Evolutionary conservation across 2,888 invertebrate species (phyloP).

Genomic region (Xanthia togata): DNA sequence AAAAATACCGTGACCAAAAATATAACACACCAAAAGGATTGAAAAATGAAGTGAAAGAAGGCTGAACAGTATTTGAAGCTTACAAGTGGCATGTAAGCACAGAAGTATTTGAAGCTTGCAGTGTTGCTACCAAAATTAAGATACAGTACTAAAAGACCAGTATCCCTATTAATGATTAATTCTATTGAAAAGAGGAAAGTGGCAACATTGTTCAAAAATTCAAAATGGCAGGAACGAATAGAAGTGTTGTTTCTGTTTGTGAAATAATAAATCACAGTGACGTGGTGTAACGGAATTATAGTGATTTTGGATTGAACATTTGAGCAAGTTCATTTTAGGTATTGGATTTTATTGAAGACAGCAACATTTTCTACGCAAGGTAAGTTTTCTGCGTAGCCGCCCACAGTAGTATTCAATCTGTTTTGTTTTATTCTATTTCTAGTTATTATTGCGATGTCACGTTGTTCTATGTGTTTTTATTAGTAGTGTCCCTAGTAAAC

Average conservation of each 20-base stretch:
- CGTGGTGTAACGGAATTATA: slow-evolving; percentile 84
- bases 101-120: too few species aligned
- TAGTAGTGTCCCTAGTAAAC: slow-evolving; percentile 50
- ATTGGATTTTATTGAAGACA: slow-evolving; percentile 60
- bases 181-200: slow-evolving; percentile 20
- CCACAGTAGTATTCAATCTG: slow-evolving; percentile 83
- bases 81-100: too few species aligned
- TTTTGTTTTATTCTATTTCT: slow-evolving; percentile 79
- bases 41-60: not conserved
- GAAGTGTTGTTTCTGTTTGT: slow-evolving; percentile 75
- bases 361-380: slow-evolving; percentile 72
- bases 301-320: slow-evolving; percentile 71
- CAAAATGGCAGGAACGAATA: slow-evolving; percentile 85
- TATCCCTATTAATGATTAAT: not conserved
- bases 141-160: slow-evolving; percentile 36
- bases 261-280: slow-evolving; percentile 81
- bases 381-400: slow-evolving; percentile 83
- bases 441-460: slow-evolving; percentile 62
- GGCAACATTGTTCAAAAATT: slow-evolving; percentile 75
- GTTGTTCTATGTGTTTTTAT: slow-evolving; percentile 49
- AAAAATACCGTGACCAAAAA: not conserved
- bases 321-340: slow-evolving; percentile 21
- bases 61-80: not conserved
- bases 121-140: slow-evolving; percentile 9
- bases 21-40: not conserved